A percentile compares a stretch with the other conserved stretches of the same genome.
These are phyloP conservation scores for Dasysyrphus albostriatus DNA, from an alignment of 2,888 invertebrate genomes.

Conservation along the genomic window DNA sequence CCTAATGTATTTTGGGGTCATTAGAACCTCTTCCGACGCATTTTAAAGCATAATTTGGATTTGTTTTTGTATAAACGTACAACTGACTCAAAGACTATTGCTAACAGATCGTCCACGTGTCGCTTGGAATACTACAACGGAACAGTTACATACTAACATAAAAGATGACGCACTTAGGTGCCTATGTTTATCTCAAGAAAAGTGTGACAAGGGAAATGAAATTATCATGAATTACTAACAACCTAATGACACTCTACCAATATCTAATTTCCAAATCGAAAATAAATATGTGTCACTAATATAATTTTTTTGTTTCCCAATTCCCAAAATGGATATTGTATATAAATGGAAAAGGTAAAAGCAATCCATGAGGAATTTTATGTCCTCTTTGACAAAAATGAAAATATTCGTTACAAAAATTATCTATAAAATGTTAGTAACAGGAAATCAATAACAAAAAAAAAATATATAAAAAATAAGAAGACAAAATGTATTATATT, in stretches of 20 bases:
- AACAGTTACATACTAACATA: too few relatives aligned
- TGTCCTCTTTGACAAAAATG: not conserved
- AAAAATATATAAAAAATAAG: too few relatives aligned
- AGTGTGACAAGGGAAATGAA: slow-evolving; percentile 5
- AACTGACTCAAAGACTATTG: too few relatives aligned
- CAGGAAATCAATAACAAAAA: not conserved
- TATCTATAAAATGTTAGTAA: not conserved
- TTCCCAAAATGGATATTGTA: not conserved
- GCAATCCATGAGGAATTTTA: not conserved
- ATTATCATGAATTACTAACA: not conserved
- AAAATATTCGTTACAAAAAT: not conserved
- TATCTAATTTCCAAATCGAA: slow-evolving; percentile 13
- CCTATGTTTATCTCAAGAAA: too few relatives aligned
- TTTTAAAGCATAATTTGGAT: too few relatives aligned
- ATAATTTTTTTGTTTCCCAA: not conserved
- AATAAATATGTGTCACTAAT: not conserved
- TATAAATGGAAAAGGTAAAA: not conserved
- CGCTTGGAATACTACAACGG: too few relatives aligned
- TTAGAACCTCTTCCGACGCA: too few relatives aligned
- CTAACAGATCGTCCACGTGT: too few relatives aligned
- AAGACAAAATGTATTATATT: not conserved
- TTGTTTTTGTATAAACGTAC: too few relatives aligned
- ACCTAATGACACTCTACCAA: slow-evolving; percentile 3
- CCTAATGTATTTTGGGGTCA: too few relatives aligned
- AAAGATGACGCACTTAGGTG: too few relatives aligned